Evolutionary conservation across 2,113 vertebrate genomes (phyloP).

Genomic region (Pangasianodon hypophthalmus): DNA sequence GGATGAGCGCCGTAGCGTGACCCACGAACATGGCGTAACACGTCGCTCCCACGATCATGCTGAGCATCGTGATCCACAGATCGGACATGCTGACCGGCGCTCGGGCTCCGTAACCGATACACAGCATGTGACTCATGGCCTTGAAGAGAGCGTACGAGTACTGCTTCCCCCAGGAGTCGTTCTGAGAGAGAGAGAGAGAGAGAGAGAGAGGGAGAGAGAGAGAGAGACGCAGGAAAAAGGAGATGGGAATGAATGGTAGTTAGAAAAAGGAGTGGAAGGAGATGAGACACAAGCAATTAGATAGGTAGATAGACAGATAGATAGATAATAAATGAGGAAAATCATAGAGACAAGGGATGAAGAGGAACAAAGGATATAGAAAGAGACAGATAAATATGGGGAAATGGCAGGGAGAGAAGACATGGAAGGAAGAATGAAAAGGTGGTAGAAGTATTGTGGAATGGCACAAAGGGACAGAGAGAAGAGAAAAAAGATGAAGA

Average conservation of each 20-base stretch:
- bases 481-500: background rate
- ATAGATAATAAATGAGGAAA: background rate
- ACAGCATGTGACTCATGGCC: constrained; percentile 99
- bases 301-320: background rate
- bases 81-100: constrained; percentile 98
- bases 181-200: constrained; percentile 74
- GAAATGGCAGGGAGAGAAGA: background rate
- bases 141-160: constrained; percentile 99
- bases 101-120: constrained; percentile 94
- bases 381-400: background rate
- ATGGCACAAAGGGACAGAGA: background rate
- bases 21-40: constrained; percentile 99
- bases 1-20: constrained; percentile 95
- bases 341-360: background rate
- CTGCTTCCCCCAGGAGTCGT: constrained; percentile 98
- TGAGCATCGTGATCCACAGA: constrained; percentile 99
- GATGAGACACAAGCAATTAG: background rate
- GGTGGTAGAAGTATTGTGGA: background rate
- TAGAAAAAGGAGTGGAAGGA: background rate
- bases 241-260: constrained; percentile 13
- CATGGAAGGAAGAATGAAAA: background rate
- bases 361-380: background rate
- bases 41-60: constrained; percentile 98
- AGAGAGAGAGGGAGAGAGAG: constrained; percentile 50
- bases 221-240: constrained; percentile 37